Evolutionary conservation across 2,113 vertebrate genomes (phyloP).

Genomic region (Neogale vison): DNA sequence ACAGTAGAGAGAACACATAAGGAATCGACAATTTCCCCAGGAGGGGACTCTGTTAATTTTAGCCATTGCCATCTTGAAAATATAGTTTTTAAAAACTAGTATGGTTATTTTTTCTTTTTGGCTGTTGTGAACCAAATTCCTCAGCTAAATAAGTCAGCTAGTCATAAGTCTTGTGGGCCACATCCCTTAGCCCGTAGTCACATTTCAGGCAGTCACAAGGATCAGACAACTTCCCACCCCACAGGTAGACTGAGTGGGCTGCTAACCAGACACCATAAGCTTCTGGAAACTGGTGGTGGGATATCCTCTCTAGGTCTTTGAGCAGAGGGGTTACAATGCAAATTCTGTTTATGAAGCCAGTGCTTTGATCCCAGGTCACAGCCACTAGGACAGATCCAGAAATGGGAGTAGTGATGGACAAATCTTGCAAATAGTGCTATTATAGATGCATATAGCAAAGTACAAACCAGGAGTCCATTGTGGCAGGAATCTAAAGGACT

Average conservation of each 20-base stretch:
- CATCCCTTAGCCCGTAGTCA: not conserved
- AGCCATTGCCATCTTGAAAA: not conserved
- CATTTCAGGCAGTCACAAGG: not conserved
- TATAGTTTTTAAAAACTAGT: not conserved
- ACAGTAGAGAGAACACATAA: not conserved
- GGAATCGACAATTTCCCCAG: not conserved
- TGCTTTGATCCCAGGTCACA: not conserved
- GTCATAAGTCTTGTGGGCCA: not conserved
- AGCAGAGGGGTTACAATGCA: not conserved
- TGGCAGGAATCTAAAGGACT: not conserved
- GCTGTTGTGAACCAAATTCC: not conserved
- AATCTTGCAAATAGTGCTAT: not conserved
- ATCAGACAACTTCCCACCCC: not conserved
- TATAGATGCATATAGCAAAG: not conserved
- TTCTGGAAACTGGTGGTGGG: not conserved
- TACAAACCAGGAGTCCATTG: not conserved
- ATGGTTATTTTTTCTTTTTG: not conserved
- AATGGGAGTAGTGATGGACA: not conserved
- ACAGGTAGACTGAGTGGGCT: not conserved
- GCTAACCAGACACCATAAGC: not conserved
- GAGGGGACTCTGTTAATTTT: not conserved
- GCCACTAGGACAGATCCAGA: not conserved
- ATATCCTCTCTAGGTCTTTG: not conserved
- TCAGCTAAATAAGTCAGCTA: not conserved
- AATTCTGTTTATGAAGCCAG: not conserved